Conservation (phyloP, 2,797 vertebrate species). For the Gymnocypris eckloni region DNA sequence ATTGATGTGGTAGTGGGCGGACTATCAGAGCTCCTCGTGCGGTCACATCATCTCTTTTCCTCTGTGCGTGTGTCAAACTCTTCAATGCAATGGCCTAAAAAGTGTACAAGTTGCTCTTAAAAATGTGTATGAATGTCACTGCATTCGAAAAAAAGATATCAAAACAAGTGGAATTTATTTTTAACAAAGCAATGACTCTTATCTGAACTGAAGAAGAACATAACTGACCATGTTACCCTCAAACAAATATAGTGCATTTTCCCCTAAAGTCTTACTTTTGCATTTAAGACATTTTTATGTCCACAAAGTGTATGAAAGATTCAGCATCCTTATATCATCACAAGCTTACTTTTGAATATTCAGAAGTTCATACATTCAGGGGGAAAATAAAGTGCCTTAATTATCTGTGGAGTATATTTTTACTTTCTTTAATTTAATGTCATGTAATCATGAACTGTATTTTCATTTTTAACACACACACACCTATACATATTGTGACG, state of each 20-base stretch:
- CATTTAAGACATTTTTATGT: not conserved
- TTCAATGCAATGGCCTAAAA: conserved; percentile 27
- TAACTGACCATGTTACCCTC: not conserved
- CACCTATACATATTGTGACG: no score
- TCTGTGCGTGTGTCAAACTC: conserved; percentile 27
- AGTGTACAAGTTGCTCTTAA: not conserved
- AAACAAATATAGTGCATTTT: not conserved
- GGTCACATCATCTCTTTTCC: conserved; percentile 24
- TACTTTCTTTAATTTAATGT: no score
- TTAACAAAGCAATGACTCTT: not conserved
- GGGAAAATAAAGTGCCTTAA: not conserved
- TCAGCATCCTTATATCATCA: not conserved
- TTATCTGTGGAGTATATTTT: no score
- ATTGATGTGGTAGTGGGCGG: conserved; percentile 42
- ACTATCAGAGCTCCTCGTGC: conserved; percentile 44
- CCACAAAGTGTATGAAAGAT: not conserved
- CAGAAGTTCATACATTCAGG: not conserved
- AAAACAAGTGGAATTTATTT: not conserved
- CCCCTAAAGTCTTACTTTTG: not conserved
- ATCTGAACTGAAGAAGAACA: not conserved
- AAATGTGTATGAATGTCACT: not conserved
- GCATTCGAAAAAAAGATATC: not conserved
- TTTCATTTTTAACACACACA: not conserved
- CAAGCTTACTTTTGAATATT: not conserved
- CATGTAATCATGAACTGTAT: no score